Base-by-base conservation (phyloP, 1,140 invertebrate genomes). In the Leptinotarsa lineolata region DNA sequence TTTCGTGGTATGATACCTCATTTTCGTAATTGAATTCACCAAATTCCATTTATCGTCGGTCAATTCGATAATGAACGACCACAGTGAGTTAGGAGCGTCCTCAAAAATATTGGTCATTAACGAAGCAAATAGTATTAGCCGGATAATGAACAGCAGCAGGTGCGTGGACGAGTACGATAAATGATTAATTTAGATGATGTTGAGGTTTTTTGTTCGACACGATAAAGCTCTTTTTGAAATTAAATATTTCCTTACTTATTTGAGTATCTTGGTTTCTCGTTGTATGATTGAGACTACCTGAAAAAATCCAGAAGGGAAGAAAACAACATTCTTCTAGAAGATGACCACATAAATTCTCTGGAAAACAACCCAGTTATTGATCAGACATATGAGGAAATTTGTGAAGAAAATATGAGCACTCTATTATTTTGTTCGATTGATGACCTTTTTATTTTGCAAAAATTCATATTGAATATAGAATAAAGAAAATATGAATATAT, bases 21-120 rank as follows among this genome's bases (percentile, higher is more conserved):
- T 54, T 54, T n/a, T 54, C 15, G 48, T 54, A 54, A 54, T 54
- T 54, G 48, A 54, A 54, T 54, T 18, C 15, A 54, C 48, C 48
- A 8, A 54, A 54, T 54, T 18, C 48, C 48, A 54, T 54, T 54
- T 5, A 54, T 15, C 48, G 48, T 54, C 48, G 15, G 48, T 54
- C 48, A 54, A n/a, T 54, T 54, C 48, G 48, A 54, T 54, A 54
- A 54, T 54, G 15, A 54, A 54, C 48, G 48, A 13, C 3, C 48
- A 18, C 48, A 16, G n/a, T 54, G 16, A 18, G 48, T 54, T 15
- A 54, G 48, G 48, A 54, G 48, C 48, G 48, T 54, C 48, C 16
- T 8, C 48, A 54, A 54, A 54, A 54, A 54, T 54, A 54, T 54
- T 54, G 15, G 48, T 18, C 48, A 15, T 16, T n/a, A 54, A 54